Percentiles rank a stretch among this genome's conserved stretches.
Conservation (phyloP, 2,113 vertebrate genomes). For the Oreochromis niloticus region DNA sequence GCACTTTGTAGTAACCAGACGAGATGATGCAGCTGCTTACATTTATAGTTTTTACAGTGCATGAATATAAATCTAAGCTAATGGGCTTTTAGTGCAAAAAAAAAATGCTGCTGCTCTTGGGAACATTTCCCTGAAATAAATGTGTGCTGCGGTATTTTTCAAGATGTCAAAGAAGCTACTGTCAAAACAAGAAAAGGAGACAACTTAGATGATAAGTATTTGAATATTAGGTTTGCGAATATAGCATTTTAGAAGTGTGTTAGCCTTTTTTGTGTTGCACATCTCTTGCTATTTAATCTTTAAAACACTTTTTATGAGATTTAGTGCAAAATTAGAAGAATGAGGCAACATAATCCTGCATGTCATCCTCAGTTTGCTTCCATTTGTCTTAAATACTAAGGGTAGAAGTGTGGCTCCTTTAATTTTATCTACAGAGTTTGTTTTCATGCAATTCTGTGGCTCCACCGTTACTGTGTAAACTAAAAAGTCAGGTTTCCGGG, state of each 20-base stretch:
- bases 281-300: slow-evolving; percentile 23
- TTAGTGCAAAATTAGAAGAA: slow-evolving; percentile 3
- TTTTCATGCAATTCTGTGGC: slow-evolving; percentile 22
- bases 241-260: slow-evolving; percentile 16
- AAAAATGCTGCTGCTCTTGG: slow-evolving; percentile 20
- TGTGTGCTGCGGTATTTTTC: slow-evolving; percentile 35
- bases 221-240: slow-evolving; percentile 10
- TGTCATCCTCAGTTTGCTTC: slow-evolving; percentile 45
- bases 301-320: slow-evolving; percentile 24
- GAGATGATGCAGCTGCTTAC: slow-evolving; percentile 33
- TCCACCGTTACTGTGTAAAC: not conserved
- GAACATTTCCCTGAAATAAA: slow-evolving; percentile 19
- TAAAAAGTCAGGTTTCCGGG: not conserved
- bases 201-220: not conserved
- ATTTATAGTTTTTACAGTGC: slow-evolving; percentile 43
- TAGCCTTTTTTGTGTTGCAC: slow-evolving; percentile 47
- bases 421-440: not conserved
- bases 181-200: not conserved
- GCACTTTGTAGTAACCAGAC: slow-evolving; percentile 41
- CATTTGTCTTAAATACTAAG: slow-evolving; percentile 15
- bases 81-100: slow-evolving; percentile 39
- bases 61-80: slow-evolving; percentile 36
- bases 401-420: not conserved
- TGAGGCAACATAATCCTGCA: slow-evolving; percentile 41
- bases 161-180: slow-evolving; percentile 11